These are phyloP conservation scores for Heliocidaris erythrogramma DNA, from an alignment of 35 echinoderm and acorn worm species.

Conservation along the genomic window DNA sequence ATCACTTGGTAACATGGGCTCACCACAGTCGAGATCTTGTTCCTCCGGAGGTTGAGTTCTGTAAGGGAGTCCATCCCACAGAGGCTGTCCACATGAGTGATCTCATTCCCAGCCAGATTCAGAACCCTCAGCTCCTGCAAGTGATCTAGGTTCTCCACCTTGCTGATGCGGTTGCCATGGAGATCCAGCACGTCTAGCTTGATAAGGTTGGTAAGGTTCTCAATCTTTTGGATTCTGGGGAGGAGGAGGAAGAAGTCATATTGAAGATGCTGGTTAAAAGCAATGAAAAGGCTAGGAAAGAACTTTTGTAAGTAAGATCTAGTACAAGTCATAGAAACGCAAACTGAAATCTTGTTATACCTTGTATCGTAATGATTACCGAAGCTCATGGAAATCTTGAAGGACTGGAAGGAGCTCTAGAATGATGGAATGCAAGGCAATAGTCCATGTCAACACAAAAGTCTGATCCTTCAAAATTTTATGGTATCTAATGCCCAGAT, in stretches of 20 bases:
- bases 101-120: slow-evolving; percentile 92
- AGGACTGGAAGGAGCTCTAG: too few species aligned
- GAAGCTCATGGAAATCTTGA: too few species aligned
- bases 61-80: slow-evolving; percentile 87
- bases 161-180: slow-evolving; percentile 95
- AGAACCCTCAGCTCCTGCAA: slow-evolving; percentile 85
- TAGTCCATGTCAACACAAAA: too few species aligned
- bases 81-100: slow-evolving; percentile 72
- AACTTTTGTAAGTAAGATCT: too few species aligned
- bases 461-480: too few species aligned
- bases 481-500: too few species aligned
- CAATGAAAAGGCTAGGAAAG: neutral
- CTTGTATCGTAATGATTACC: too few species aligned
- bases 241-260: neutral
- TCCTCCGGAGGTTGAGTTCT: slow-evolving; percentile 90
- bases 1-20: slow-evolving; percentile 38
- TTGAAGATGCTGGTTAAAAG: neutral
- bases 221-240: slow-evolving; percentile 89
- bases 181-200: slow-evolving; percentile 98
- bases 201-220: slow-evolving; percentile 69
- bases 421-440: too few species aligned
- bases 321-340: too few species aligned
- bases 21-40: slow-evolving; percentile 90
- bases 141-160: slow-evolving; percentile 85
- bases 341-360: too few species aligned